A percentile compares a stretch with the other conserved stretches of the same genome.
phyloP scores from a whole-genome alignment of 92 coral and sea anemone genomes.

The Anthopleura xanthogrammica region DNA sequence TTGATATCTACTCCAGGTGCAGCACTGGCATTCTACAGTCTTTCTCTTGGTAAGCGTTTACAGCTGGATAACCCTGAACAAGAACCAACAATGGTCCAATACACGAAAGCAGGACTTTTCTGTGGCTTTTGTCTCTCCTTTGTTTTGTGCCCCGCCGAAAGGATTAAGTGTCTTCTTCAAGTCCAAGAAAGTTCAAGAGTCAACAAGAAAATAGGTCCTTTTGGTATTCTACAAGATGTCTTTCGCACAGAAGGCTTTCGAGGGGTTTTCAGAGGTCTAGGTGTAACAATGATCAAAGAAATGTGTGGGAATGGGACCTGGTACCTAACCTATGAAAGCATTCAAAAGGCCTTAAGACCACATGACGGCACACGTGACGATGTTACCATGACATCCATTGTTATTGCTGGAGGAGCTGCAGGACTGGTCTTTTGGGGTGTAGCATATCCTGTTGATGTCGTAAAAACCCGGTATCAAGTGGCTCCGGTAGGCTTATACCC shows the following conservation, averaged over 20 bases:
- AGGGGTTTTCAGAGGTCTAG: conserved; percentile 71
- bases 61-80: conserved; percentile 56
- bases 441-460: conserved; percentile 63
- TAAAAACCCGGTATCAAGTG: conserved; percentile 78
- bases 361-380: conserved; percentile 66
- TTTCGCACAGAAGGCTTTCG: conserved; percentile 56
- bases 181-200: conserved; percentile 49
- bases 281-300: conserved; percentile 56
- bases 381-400: conserved; percentile 58
- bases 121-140: conserved; percentile 52
- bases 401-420: conserved; percentile 80
- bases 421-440: conserved; percentile 73
- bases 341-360: conserved; percentile 51
- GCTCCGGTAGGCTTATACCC: conserved; percentile 82
- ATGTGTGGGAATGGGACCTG: conserved; percentile 61
- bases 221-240: conserved; percentile 42
- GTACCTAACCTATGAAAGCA: conserved; percentile 75
- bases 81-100: conserved; percentile 52
- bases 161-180: conserved; percentile 82
- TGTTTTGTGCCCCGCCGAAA: conserved; percentile 61
- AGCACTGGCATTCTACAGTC: conserved; percentile 71
- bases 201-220: conserved; percentile 55
- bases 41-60: conserved; percentile 72
- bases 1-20: conserved; percentile 65
- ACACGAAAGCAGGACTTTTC: conserved; percentile 70